These are phyloP conservation scores for Ornithoptera alexandrae DNA, from an alignment of 2,888 invertebrate species.

Conservation along the genomic window DNA sequence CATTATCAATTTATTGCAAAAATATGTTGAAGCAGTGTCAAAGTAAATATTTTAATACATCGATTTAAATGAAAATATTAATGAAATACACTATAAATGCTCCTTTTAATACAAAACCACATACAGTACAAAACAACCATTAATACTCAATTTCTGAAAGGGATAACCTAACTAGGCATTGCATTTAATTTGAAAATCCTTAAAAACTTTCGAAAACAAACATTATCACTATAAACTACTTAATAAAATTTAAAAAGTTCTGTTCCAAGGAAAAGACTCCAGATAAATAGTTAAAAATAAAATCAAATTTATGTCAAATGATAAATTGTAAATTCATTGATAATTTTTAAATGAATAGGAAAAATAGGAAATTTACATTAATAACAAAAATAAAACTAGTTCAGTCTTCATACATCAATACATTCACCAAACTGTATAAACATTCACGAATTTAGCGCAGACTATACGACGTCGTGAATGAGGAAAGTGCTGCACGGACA, in stretches of 20 bases:
- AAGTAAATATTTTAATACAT: constrained; percentile 18
- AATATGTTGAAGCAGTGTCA: constrained; percentile 1
- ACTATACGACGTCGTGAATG: too few relatives aligned
- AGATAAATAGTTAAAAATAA: background rate
- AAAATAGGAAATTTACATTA: constrained; percentile 46
- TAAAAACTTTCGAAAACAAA: constrained; percentile 3
- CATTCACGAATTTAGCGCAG: background rate
- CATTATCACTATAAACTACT: background rate
- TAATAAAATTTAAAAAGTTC: background rate
- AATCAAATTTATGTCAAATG: background rate
- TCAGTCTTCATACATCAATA: constrained; percentile 72
- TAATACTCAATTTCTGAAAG: background rate
- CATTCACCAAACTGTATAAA: constrained; percentile 17
- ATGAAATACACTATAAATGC: constrained; percentile 5
- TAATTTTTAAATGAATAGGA: background rate
- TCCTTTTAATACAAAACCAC: background rate
- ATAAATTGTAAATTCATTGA: background rate
- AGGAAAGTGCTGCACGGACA: too few relatives aligned
- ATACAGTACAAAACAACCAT: constrained; percentile 2
- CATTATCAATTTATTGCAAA: background rate
- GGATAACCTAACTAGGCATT: constrained; percentile 1
- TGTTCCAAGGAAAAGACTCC: background rate
- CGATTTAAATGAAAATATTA: constrained; percentile 4
- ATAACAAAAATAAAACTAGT: constrained; percentile 59
- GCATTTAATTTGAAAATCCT: constrained; percentile 10